A percentile compares a stretch with the other conserved stretches of the same genome.
Evolutionary conservation across 64 coral and sea anemone genomes (phyloP).

Genomic region (Stylophora pistillata): DNA sequence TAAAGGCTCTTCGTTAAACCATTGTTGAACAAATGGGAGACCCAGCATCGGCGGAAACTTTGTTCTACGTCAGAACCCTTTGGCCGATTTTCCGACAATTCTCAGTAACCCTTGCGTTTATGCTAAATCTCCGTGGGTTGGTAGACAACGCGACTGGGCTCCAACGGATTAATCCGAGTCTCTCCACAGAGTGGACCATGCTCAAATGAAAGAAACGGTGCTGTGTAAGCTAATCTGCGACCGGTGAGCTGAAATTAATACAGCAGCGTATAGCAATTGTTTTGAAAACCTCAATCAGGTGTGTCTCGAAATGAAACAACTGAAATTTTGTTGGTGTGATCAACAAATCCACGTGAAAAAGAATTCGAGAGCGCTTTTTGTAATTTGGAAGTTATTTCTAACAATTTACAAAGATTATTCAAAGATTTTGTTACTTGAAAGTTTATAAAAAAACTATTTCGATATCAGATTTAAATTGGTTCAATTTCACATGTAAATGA

Average conservation of each 20-base stretch:
- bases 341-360: too few relatives aligned
- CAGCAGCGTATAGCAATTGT: not conserved
- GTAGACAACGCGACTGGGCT: not conserved
- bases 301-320: too few relatives aligned
- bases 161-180: constrained; percentile 24
- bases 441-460: too few relatives aligned
- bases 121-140: constrained; percentile 24
- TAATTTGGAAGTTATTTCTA: too few relatives aligned
- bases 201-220: not conserved
- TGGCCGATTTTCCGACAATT: constrained; percentile 32
- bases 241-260: not conserved
- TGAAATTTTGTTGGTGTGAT: too few relatives aligned
- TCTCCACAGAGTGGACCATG: not conserved
- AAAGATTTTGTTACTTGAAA: too few relatives aligned
- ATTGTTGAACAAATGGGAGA: constrained; percentile 10
- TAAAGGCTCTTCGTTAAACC: not conserved
- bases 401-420: too few relatives aligned
- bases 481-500: too few relatives aligned
- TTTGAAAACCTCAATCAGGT: not conserved
- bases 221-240: constrained; percentile 24
- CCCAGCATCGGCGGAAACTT: constrained; percentile 17
- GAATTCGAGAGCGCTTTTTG: too few relatives aligned
- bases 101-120: not conserved
- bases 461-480: too few relatives aligned
- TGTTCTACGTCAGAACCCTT: constrained; percentile 11